Conservation (phyloP, 1,140 invertebrate species). For the Pinna nobilis region DNA sequence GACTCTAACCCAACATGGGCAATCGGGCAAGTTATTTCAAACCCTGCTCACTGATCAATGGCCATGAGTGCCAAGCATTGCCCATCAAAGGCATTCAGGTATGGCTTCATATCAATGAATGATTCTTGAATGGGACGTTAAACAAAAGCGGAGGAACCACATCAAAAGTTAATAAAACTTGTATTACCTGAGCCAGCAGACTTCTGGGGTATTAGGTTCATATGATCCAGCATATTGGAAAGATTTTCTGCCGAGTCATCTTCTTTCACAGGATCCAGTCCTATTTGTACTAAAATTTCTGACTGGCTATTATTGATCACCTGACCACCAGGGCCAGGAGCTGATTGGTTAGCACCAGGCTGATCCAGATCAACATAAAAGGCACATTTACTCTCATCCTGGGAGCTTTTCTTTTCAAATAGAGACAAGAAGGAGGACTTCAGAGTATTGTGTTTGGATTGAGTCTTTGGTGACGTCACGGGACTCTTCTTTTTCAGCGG, state of each 20-base stretch:
- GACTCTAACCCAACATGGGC: too few species aligned
- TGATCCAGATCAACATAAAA: conserved; percentile 63
- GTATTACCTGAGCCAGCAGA: background rate
- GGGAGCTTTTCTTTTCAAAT: conserved; percentile 62
- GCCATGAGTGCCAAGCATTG: too few species aligned
- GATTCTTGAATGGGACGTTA: too few species aligned
- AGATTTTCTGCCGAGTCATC: conserved; percentile 16
- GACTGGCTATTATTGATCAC: conserved; percentile 34
- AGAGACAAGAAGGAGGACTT: conserved; percentile 63
- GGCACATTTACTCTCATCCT: conserved; percentile 58
- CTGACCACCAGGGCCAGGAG: conserved; percentile 3
- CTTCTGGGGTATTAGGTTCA: too few species aligned
- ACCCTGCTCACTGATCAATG: too few species aligned
- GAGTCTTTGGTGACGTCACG: conserved; percentile 45
- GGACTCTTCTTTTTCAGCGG: conserved; percentile 43
- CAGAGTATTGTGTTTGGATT: conserved; percentile 42
- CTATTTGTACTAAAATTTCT: conserved; percentile 50
- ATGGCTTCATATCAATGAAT: too few species aligned
- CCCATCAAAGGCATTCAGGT: too few species aligned
- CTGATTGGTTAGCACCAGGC: conserved; percentile 24
- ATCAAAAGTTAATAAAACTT: background rate
- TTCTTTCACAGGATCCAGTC: conserved; percentile 46
- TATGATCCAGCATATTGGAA: background rate
- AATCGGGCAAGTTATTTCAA: too few species aligned
- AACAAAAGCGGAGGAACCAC: too few species aligned